These are phyloP conservation scores for Argynnis bischoffii DNA, from an alignment of 2,888 invertebrate genomes.

Conservation along the genomic window DNA sequence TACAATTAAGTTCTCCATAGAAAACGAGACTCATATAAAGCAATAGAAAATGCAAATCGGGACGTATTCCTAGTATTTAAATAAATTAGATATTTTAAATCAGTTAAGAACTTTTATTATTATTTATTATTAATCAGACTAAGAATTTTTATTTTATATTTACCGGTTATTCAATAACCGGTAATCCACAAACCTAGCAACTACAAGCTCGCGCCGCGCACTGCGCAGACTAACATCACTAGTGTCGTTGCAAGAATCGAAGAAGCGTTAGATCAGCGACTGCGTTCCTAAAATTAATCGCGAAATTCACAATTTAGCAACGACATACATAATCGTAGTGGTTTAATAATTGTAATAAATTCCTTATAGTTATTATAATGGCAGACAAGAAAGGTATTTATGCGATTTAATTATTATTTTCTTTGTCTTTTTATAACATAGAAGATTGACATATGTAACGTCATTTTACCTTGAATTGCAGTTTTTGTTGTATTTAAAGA, in stretches of 20 bases:
- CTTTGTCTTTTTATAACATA: slow-evolving; percentile 66
- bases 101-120: no score
- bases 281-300: slow-evolving; percentile 57
- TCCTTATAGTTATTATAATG: slow-evolving; percentile 67
- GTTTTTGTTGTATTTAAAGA: slow-evolving; percentile 37
- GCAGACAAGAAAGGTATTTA: slow-evolving; percentile 83
- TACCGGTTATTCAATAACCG: slow-evolving; percentile 20
- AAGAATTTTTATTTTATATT: neutral
- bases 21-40: no score
- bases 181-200: slow-evolving; percentile 2
- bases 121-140: no score
- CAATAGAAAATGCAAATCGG: no score
- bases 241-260: slow-evolving; percentile 59
- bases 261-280: slow-evolving; percentile 56
- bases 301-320: slow-evolving; percentile 52
- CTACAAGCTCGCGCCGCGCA: neutral
- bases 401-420: slow-evolving; percentile 57
- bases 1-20: no score
- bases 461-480: slow-evolving; percentile 51
- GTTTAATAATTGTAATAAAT: slow-evolving; percentile 55
- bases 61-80: no score
- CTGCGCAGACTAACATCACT: slow-evolving; percentile 46
- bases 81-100: no score
- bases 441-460: slow-evolving; percentile 76
- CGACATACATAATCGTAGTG: slow-evolving; percentile 48